Base-by-base conservation (phyloP, 2,888 invertebrate genomes). In the Atethmia centrago region DNA sequence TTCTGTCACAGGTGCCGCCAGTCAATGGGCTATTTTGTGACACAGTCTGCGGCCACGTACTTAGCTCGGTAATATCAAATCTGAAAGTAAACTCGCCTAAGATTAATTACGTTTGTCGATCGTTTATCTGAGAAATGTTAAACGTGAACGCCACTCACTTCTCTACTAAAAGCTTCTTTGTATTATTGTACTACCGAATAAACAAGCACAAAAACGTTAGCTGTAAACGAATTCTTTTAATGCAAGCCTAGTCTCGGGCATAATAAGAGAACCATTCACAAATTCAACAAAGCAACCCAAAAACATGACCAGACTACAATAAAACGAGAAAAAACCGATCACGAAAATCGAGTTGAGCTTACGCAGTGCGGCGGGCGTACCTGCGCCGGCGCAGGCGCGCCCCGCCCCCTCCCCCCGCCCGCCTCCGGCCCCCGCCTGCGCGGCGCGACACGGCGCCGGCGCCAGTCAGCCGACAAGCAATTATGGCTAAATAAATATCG, bases 401-500 rank as follows among this genome's bases (percentile, higher is more conserved):
- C 84, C 84, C 84, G n/a, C 82, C 78, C 73, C 75, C 73, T 70
- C 9, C 71, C 73, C 74, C 80, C 79, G 58, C n/a, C 76, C 75
- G 69, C 80, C 79, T 40, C 80, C 75, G 69, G 86, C 85, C 79
- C 71, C 86, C 84, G 84, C 84, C 80, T 81, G 81, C 69, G 71
- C 92, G 94, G 91, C 94, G 93, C 94, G 95, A 92, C 94, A 90
- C 92, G 94, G 94, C 96, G 95, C 96, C 95, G 96, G 95, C 95
- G 95, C 96, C 95, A 95, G 92, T 88, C 93, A 91, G 94, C 95
- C 95, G 95, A 94, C 95, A 93, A 95, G 95, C 95, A 96, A 95
- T 95, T 95, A 95, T 95, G 95, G 95, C 95, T 95, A 96, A 95
- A 96, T 96, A 96, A 95, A 96, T 96, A 95, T 95, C 95, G 94